Conservation (phyloP, 2,888 invertebrate species). For the Clusia tigrina region DNA sequence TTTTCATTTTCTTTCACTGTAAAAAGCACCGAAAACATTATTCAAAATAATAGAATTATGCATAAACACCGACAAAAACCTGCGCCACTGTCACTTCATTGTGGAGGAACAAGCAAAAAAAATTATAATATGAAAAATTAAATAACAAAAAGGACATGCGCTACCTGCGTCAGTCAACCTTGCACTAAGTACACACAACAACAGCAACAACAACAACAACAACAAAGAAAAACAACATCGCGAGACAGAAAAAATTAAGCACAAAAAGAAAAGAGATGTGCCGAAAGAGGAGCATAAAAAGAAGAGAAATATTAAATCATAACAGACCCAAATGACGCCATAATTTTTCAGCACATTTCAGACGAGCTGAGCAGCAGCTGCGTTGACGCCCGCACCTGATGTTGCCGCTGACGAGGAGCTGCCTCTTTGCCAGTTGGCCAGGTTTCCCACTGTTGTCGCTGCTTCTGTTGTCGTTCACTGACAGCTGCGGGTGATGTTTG, state of each 20-base stretch:
- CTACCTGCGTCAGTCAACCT: too few species aligned
- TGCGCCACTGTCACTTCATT: too few species aligned
- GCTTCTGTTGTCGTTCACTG: background rate
- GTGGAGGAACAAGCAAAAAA: too few species aligned
- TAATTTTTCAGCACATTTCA: conserved; percentile 6
- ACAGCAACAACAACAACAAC: background rate
- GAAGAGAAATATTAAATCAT: conserved; percentile 12
- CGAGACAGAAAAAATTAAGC: background rate
- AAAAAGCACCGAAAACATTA: background rate
- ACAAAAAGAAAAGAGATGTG: conserved; percentile 2
- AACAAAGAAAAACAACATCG: conserved; percentile 31
- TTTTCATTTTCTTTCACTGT: background rate
- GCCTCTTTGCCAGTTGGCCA: too few species aligned
- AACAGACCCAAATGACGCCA: conserved; percentile 12
- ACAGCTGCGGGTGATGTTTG: conserved; percentile 6
- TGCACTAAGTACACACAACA: background rate
- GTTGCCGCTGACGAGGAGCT: background rate
- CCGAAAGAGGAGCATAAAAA: too few species aligned
- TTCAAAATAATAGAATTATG: background rate
- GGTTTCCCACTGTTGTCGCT: background rate
- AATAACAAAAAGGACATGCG: too few species aligned
- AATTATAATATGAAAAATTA: too few species aligned
- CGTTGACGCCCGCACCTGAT: background rate
- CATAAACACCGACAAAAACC: too few species aligned
- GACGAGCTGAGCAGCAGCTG: background rate